Evolutionary conservation across 2,113 vertebrate genomes (phyloP).

Genomic region (Amazona guildingii): DNA sequence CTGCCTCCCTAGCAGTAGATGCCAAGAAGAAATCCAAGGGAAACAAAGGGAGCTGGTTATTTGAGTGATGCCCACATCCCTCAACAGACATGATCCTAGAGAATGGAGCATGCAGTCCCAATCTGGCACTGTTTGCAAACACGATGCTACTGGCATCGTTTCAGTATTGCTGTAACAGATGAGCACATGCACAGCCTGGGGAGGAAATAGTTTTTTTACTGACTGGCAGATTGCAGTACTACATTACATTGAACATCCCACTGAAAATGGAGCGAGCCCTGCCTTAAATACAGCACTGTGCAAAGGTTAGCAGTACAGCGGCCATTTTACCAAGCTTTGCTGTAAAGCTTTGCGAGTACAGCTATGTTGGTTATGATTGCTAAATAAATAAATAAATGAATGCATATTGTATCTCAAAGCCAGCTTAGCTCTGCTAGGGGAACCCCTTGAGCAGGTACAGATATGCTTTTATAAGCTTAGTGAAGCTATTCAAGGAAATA

Average conservation of each 20-base stretch:
- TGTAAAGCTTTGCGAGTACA: not conserved
- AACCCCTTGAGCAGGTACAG: not conserved
- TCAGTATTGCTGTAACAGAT: not conserved
- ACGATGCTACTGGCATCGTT: not conserved
- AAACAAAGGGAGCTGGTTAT: not conserved
- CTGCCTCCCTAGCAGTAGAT: not conserved
- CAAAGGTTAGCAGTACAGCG: not conserved
- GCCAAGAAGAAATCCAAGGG: not conserved
- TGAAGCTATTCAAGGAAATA: not conserved
- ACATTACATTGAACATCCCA: not conserved
- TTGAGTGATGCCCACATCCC: not conserved
- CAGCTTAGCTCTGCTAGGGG: not conserved
- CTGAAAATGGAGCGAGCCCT: not conserved
- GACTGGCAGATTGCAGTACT: not conserved
- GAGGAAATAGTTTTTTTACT: not conserved
- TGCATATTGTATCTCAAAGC: not conserved
- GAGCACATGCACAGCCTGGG: not conserved
- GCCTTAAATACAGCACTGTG: not conserved
- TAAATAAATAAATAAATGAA: not conserved
- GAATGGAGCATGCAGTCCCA: constrained; percentile 24
- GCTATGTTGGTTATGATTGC: not conserved
- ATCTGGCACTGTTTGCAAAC: constrained; percentile 26
- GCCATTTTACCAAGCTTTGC: not conserved
- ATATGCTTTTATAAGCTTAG: not conserved
- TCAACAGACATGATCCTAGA: not conserved